These are phyloP conservation scores for rabbit (Oryctolagus cuniculus) DNA, from an alignment of 2,113 vertebrate genomes.

Conservation along the genomic window DNA sequence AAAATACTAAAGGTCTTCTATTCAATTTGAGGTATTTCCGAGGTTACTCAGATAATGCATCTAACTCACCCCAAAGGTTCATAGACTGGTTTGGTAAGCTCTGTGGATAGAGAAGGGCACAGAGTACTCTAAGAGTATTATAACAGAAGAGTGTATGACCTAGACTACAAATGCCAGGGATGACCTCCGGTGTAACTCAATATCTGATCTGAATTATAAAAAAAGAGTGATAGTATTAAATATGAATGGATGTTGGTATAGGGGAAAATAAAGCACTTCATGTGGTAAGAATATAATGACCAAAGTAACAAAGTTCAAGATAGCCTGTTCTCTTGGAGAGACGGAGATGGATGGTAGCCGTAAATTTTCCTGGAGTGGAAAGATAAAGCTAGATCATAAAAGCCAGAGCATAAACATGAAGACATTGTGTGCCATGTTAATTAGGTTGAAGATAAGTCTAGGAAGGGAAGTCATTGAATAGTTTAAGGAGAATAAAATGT, in stretches of 20 bases:
- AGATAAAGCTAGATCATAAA: background rate
- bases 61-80: background rate
- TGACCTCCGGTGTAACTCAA: background rate
- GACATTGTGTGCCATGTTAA: background rate
- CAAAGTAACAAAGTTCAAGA: background rate
- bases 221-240: background rate
- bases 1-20: background rate
- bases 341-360: background rate
- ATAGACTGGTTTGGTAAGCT: slow-evolving; percentile 43
- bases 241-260: background rate
- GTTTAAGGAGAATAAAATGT: background rate
- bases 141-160: background rate
- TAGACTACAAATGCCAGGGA: background rate
- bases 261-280: background rate
- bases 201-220: background rate
- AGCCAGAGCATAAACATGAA: background rate
- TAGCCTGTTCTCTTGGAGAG: background rate
- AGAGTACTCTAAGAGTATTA: background rate
- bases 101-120: background rate
- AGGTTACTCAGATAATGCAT: background rate
- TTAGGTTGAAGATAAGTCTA: background rate
- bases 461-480: background rate
- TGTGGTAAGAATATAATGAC: background rate
- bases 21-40: background rate
- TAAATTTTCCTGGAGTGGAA: background rate